Conservation (phyloP, 2,888 invertebrate species). For the Pristionchus exspectatus region DNA sequence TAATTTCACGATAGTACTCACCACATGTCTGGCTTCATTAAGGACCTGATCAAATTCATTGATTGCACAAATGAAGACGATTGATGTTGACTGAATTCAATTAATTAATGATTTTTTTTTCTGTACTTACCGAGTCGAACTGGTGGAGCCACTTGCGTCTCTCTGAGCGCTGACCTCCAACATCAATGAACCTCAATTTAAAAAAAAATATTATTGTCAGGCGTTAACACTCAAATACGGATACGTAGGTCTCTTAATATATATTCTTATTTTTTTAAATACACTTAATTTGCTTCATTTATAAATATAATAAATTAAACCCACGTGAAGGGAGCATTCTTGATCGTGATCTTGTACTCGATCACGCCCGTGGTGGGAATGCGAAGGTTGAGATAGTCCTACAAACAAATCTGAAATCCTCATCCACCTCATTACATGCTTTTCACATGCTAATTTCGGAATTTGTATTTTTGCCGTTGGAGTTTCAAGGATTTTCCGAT, state of each 20-base stretch:
- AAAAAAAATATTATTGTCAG: too few species aligned
- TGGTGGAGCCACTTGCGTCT: background rate
- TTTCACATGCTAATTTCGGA: too few species aligned
- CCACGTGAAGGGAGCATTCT: background rate
- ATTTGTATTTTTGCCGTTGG: too few species aligned
- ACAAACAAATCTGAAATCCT: too few species aligned
- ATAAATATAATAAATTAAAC: too few species aligned
- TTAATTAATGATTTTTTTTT: too few species aligned
- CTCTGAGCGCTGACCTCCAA: background rate
- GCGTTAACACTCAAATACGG: too few species aligned
- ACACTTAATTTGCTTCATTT: too few species aligned
- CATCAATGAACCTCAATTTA: background rate
- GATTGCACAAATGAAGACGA: background rate
- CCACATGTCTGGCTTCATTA: background rate
- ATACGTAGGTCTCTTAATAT: too few species aligned
- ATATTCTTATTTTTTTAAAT: too few species aligned
- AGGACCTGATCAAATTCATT: background rate
- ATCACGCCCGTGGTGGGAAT: background rate
- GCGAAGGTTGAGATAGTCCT: background rate
- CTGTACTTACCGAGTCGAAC: background rate
- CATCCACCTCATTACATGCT: too few species aligned
- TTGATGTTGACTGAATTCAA: background rate
- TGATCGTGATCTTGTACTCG: background rate
- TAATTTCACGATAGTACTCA: background rate
- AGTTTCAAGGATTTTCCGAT: too few species aligned